Percentiles rank a stretch among this genome's conserved stretches.
Conservation (phyloP, 2,888 invertebrate genomes). For the Laspeyria flexula region DNA sequence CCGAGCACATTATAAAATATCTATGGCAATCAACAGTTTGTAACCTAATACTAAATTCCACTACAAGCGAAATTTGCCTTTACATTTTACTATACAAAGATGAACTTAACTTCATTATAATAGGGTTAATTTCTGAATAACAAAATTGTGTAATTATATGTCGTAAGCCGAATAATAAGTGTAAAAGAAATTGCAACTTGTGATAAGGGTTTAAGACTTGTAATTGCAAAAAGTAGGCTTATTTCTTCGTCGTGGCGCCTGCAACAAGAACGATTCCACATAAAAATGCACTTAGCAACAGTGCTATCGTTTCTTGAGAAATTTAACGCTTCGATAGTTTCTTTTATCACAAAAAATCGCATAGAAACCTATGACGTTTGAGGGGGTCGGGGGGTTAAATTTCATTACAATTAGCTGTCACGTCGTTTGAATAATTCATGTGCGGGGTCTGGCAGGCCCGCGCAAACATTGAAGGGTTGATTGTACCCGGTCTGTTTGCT, state of each 20-base stretch:
- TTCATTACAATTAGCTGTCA: constrained; percentile 84
- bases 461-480: constrained; percentile 82
- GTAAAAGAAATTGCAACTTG: background rate
- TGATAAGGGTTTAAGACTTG: background rate
- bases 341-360: constrained; percentile 27
- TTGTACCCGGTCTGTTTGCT: constrained; percentile 59
- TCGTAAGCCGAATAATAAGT: background rate
- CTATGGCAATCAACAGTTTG: constrained; percentile 12
- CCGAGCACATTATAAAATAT: constrained; percentile 1
- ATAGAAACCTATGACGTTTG: constrained; percentile 45
- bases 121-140: background rate
- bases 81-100: background rate
- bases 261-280: constrained; percentile 6
- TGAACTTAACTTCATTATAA: background rate
- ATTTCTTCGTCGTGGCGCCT: background rate
- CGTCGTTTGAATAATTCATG: constrained; percentile 80
- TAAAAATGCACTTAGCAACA: constrained; percentile 5
- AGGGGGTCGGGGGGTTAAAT: constrained; percentile 69
- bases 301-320: constrained; percentile 27
- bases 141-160: background rate
- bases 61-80: background rate
- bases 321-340: constrained; percentile 22
- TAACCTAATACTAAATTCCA: background rate
- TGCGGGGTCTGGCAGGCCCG: constrained; percentile 57
- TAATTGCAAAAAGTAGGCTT: background rate